Evolutionary conservation across 2,888 invertebrate genomes (phyloP).

Genomic region (Eudasyphora cyanicolor): DNA sequence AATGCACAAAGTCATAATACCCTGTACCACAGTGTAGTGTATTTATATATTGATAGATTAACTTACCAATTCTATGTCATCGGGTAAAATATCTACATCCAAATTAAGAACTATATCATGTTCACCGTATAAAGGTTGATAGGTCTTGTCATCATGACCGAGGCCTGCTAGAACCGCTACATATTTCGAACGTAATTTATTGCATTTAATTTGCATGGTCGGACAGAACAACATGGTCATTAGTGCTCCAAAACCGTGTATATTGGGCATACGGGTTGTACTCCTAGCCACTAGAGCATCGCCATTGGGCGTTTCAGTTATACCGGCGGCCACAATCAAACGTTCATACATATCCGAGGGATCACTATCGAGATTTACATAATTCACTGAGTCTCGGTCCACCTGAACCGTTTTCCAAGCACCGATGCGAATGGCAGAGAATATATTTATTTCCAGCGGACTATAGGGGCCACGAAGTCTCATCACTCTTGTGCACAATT

Average conservation of each 20-base stretch:
- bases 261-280: constrained; percentile 94
- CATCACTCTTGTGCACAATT: constrained; percentile 70
- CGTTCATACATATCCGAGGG: constrained; percentile 83
- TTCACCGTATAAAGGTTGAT: constrained; percentile 86
- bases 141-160: constrained; percentile 83
- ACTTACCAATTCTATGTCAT: constrained; percentile 84
- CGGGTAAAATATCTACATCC: constrained; percentile 86
- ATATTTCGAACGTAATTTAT: constrained; percentile 83
- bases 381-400: constrained; percentile 91
- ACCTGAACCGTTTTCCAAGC: constrained; percentile 83
- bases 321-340: constrained; percentile 83
- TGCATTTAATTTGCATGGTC: constrained; percentile 87
- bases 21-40: too few relatives aligned
- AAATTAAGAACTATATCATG: constrained; percentile 92
- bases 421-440: constrained; percentile 83
- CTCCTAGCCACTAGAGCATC: constrained; percentile 85
- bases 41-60: too few relatives aligned
- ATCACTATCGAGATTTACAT: constrained; percentile 89
- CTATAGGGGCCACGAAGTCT: constrained; percentile 88
- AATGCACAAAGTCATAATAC: too few relatives aligned
- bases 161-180: constrained; percentile 92
- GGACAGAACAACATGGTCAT: constrained; percentile 92
- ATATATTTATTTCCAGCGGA: constrained; percentile 88
- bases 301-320: constrained; percentile 81
- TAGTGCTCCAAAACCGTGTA: constrained; percentile 90